Percentiles rank a stretch among this genome's conserved stretches.
These are phyloP conservation scores for Budorcas taxicolor DNA, from an alignment of 2,113 vertebrate genomes.

Conservation along the genomic window DNA sequence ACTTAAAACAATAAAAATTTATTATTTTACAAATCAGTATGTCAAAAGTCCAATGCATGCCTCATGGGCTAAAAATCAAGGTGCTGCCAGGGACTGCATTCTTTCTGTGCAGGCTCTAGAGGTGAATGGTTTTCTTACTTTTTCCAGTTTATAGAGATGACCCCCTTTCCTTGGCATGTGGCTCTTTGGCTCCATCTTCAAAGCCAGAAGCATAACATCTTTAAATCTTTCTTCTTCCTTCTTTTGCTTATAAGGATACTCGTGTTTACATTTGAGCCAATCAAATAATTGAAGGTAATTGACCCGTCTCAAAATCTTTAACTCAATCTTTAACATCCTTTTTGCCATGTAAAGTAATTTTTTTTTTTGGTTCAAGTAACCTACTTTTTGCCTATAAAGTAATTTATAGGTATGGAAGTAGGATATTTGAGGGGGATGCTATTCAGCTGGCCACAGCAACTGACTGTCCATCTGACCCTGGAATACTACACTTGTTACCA, in stretches of 20 bases:
- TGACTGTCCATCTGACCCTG: rapidly evolving
- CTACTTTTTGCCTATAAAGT: neutral
- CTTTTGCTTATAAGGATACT: neutral
- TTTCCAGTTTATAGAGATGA: neutral
- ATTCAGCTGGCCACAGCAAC: neutral
- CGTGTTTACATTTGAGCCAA: neutral
- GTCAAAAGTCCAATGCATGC: neutral
- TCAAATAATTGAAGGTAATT: neutral
- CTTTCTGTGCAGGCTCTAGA: neutral
- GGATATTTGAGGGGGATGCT: neutral
- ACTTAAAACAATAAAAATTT: neutral
- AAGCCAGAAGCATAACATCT: neutral
- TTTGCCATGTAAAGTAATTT: neutral
- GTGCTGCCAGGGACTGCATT: neutral
- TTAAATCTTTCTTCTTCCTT: neutral
- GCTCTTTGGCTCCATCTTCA: neutral
- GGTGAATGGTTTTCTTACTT: neutral
- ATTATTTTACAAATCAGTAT: neutral
- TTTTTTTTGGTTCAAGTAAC: neutral
- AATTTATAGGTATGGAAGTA: neutral
- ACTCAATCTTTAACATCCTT: neutral
- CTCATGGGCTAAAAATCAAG: neutral
- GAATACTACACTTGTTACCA: neutral
- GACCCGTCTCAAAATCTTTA: neutral
- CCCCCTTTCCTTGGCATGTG: neutral